Evolutionary conservation across 35 echinoderm and acorn worm genomes (phyloP).

Genomic region (Patiria miniata): DNA sequence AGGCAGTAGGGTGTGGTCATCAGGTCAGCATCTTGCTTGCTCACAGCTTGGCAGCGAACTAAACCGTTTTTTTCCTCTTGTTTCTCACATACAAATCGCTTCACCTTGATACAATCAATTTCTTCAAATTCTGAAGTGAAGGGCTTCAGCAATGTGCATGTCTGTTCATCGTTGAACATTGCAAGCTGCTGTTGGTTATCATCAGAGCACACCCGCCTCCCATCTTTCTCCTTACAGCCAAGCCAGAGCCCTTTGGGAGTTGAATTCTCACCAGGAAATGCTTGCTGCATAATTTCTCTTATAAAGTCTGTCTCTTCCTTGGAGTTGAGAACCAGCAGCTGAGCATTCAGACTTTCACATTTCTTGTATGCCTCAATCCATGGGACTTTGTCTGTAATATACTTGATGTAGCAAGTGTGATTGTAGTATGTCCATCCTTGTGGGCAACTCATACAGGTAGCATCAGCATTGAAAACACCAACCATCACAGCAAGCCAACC

Average conservation of each 20-base stretch:
- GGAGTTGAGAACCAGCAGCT: not conserved
- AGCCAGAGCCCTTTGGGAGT: not conserved
- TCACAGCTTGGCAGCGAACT: not conserved
- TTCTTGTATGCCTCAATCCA: not conserved
- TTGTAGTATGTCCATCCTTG: not conserved
- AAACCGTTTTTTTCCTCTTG: not conserved
- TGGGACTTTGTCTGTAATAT: not conserved
- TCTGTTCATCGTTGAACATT: not conserved
- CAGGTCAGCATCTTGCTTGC: not conserved
- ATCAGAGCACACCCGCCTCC: not conserved
- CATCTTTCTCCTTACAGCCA: not conserved
- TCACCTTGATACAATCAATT: not conserved
- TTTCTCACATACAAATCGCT: not conserved
- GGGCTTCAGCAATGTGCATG: not conserved
- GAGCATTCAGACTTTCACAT: not conserved
- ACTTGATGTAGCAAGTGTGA: not conserved
- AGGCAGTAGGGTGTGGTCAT: not conserved
- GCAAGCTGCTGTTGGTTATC: not conserved
- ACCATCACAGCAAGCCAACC: slow-evolving; percentile 13
- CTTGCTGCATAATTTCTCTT: not conserved
- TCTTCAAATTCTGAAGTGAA: not conserved
- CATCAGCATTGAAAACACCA: not conserved
- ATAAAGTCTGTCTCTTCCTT: not conserved
- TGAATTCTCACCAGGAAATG: not conserved
- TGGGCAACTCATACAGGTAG: not conserved